These are phyloP conservation scores for Portunus trituberculatus DNA, from an alignment of 1,140 invertebrate species.

Conservation along the genomic window DNA sequence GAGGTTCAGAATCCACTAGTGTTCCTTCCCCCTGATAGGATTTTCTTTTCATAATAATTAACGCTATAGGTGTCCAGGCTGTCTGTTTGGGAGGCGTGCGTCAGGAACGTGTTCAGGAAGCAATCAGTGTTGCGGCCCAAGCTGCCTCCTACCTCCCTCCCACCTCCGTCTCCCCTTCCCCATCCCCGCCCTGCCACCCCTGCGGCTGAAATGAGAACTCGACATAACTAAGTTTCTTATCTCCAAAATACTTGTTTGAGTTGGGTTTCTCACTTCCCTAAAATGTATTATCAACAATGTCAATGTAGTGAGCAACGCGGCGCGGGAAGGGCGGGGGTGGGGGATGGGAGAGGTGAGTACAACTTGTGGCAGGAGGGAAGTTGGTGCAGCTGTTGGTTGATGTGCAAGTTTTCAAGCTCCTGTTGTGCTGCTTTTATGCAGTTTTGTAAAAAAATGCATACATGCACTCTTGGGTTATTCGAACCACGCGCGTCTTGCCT, in stretches of 20 bases:
- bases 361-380: not conserved
- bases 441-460: not conserved
- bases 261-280: not conserved
- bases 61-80: not conserved
- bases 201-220: not conserved
- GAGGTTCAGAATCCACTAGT: not conserved
- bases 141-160: not conserved
- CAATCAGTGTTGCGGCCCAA: not conserved
- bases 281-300: conserved; percentile 24
- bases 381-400: not conserved
- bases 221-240: conserved; percentile 14
- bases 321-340: not conserved
- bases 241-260: conserved; percentile 12
- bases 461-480: no score
- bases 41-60: not conserved
- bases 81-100: not conserved
- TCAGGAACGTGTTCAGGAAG: not conserved
- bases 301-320: not conserved
- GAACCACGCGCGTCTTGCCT: no score
- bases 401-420: not conserved
- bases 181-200: not conserved
- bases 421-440: not conserved
- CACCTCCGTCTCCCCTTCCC: no score
- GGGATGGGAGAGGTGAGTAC: no score
- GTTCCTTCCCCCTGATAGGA: not conserved